A percentile compares a stretch with the other conserved stretches of the same genome.
Evolutionary conservation across 1,140 invertebrate genomes (phyloP).

Genomic region (Drosophila seguyi): DNA sequence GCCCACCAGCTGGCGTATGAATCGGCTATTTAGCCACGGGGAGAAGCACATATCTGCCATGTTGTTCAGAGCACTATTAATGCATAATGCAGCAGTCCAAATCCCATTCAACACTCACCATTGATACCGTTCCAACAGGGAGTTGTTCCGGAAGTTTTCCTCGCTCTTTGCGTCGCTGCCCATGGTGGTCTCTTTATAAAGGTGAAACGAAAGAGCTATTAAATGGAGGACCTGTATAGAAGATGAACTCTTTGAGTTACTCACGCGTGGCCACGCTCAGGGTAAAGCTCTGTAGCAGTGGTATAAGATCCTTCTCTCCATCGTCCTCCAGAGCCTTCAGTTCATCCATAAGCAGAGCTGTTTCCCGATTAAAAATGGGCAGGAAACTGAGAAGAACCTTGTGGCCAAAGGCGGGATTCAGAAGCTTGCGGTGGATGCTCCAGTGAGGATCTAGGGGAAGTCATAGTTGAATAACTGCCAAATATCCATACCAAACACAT

Average conservation of each 20-base stretch:
- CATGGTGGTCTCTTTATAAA: slow-evolving; percentile 73
- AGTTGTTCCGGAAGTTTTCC: slow-evolving; percentile 44
- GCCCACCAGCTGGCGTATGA: slow-evolving; percentile 46
- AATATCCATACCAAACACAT: background rate
- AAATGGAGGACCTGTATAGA: background rate
- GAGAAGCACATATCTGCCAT: slow-evolving; percentile 81
- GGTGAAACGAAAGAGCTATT: background rate
- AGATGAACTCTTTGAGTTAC: background rate
- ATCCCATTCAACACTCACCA: slow-evolving; percentile 50
- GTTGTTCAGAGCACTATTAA: slow-evolving; percentile 66
- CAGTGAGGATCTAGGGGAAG: slow-evolving; percentile 65
- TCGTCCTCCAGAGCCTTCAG: slow-evolving; percentile 34
- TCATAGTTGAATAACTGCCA: background rate
- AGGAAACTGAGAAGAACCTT: slow-evolving; percentile 74
- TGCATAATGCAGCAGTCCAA: slow-evolving; percentile 42
- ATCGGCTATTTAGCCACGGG: slow-evolving; percentile 61
- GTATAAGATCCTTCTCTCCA: slow-evolving; percentile 59
- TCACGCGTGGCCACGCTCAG: slow-evolving; percentile 73
- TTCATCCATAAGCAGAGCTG: slow-evolving; percentile 35
- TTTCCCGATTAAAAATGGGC: slow-evolving; percentile 71
- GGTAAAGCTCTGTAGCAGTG: slow-evolving; percentile 63
- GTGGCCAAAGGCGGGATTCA: slow-evolving; percentile 78
- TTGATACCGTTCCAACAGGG: slow-evolving; percentile 62
- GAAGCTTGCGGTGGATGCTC: slow-evolving; percentile 67
- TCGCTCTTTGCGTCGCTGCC: slow-evolving; percentile 60